phyloP scores from a whole-genome alignment of 2,113 vertebrate genomes.

The Misgurnus anguillicaudatus region DNA sequence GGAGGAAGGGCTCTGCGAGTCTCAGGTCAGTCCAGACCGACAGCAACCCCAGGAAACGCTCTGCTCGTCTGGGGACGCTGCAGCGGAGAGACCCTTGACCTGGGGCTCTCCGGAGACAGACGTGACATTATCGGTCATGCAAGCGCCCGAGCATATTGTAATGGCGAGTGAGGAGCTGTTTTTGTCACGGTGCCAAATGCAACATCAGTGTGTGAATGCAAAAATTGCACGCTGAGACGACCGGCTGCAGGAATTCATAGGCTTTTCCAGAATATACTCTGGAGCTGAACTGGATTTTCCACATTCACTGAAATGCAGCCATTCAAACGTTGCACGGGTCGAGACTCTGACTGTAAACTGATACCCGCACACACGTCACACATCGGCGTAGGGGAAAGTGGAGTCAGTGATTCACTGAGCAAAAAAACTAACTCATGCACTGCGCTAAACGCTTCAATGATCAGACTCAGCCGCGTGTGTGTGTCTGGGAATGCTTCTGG shows the following conservation, averaged over 20 bases:
- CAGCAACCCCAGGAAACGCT: background rate
- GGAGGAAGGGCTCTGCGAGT: constrained; percentile 59
- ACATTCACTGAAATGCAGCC: constrained; percentile 3
- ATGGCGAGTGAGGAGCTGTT: constrained; percentile 20
- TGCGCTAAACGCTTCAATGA: background rate
- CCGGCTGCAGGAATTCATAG: constrained; percentile 6
- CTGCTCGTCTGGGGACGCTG: background rate
- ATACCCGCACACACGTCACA: constrained; percentile 29
- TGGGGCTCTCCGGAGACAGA: background rate
- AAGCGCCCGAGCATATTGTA: background rate
- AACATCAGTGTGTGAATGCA: constrained; percentile 11
- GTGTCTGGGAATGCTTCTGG: constrained; percentile 30
- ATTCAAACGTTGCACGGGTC: background rate
- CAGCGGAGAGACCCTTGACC: background rate
- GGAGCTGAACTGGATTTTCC: constrained; percentile 3
- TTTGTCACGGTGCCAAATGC: background rate
- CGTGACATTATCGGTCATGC: background rate
- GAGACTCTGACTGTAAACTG: constrained; percentile 12
- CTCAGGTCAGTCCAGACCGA: background rate
- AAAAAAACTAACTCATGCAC: background rate
- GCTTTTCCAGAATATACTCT: constrained; percentile 24
- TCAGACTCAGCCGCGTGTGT: background rate
- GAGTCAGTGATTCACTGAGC: constrained; percentile 37
- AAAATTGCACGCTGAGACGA: background rate
- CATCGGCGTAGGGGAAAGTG: constrained; percentile 37